Base-by-base conservation (phyloP, 2,888 invertebrate genomes). In the Stegana nigrithorax region DNA sequence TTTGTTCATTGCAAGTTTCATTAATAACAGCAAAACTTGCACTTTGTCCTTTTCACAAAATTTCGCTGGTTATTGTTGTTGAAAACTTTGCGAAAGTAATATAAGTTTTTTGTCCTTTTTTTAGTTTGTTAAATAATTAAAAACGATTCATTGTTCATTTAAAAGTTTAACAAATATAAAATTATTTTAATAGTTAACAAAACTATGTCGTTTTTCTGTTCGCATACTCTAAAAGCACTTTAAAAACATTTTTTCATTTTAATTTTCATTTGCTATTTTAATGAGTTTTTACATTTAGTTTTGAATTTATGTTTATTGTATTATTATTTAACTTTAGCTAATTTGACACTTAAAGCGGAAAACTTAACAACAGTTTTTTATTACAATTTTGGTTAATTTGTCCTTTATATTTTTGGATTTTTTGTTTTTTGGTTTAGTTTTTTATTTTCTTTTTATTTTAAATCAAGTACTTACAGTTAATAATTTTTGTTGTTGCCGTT, bases 331-430 rank as follows among this genome's bases (percentile, higher is more conserved):
- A 73, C 75, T 67, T 76, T 76, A 75, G 80, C 80, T 76, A 76
- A 75, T 80, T 76, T 76, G 76, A 76, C 76, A 76, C 75, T 75
- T 72, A 81, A 79, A 76, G 76, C 76, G 78, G 80, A 79, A 79
- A 76, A 80, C 80, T 81, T 81, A 80, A 80, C 81, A 80, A 80
- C 73, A 68, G 64, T 73, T 71, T 65, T 64, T 53, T 26, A 19
- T 70, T 63, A 64, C 47, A 23, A 26, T 29, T 55, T 56, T 23
- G 25, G 50, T 51, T 57, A 29, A 32, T 47, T 44, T 21, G 47
- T 39, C n/a, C 6, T 26, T 27, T 44, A 51, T 25, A 55, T 51
- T 58, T 62, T 68, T 62, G 67, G 67, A 69, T 75, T 78, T 70
- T 68, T 63, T 62, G 61, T 66, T 67, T 64, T 67, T 27, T 64